Conservation (phyloP, 2,888 invertebrate species). For the Sphaeridia pumilis region DNA sequence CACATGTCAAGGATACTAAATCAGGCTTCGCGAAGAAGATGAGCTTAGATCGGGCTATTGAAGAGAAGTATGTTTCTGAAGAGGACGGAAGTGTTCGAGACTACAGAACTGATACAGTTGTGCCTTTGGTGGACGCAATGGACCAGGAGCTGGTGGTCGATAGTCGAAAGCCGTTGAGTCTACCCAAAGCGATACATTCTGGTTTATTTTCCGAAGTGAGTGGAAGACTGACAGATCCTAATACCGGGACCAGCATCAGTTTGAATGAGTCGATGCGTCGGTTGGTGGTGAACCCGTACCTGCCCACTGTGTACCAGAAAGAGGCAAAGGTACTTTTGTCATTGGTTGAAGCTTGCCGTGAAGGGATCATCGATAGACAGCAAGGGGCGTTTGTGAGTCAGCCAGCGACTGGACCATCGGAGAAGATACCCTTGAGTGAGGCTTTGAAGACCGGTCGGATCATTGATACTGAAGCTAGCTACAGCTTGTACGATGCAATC, state of each 20-base stretch:
- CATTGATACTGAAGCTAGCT: conserved; percentile 65
- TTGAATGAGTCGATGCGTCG: conserved; percentile 71
- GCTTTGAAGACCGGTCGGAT: conserved; percentile 67
- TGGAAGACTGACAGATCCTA: conserved; percentile 71
- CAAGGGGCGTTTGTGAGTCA: conserved; percentile 60
- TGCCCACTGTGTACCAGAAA: conserved; percentile 61
- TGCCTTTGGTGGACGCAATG: conserved; percentile 62
- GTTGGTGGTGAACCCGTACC: conserved; percentile 66
- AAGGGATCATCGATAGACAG: conserved; percentile 62
- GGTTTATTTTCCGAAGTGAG: conserved; percentile 69
- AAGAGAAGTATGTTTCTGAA: conserved; percentile 61
- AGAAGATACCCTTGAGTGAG: conserved; percentile 49
- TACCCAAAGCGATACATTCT: conserved; percentile 74
- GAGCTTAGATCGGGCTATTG: conserved; percentile 64
- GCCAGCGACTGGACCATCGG: conserved; percentile 13
- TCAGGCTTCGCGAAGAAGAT: conserved; percentile 65
- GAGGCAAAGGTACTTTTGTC: conserved; percentile 59
- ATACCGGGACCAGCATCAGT: conserved; percentile 63
- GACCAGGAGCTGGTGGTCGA: conserved; percentile 68
- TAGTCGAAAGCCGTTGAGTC: conserved; percentile 64
- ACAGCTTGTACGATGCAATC: conserved; percentile 66
- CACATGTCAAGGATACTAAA: conserved; percentile 65
- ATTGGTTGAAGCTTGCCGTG: conserved; percentile 67
- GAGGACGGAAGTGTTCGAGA: conserved; percentile 51
- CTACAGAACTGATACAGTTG: conserved; percentile 50